A percentile compares a stretch with the other conserved stretches of the same genome.
Conservation (phyloP, 2,888 invertebrate species). For the Eupithecia pulchellata region DNA sequence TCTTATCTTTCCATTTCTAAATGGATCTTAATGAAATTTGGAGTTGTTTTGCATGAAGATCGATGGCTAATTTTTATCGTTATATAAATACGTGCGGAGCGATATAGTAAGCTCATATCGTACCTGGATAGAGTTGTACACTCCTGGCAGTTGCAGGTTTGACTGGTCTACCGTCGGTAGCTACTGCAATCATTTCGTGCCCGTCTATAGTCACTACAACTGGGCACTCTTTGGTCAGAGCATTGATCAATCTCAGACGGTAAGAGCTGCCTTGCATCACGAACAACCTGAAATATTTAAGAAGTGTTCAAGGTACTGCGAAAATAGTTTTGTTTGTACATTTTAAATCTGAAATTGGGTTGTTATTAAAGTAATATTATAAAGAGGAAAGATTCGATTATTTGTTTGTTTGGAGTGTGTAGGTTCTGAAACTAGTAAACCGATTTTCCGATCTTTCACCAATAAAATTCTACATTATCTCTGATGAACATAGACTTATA, state of each 20-base stretch:
- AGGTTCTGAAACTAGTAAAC: too few species aligned
- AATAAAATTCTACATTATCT: too few species aligned
- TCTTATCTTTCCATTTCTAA: not conserved
- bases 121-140: constrained; percentile 81
- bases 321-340: not conserved
- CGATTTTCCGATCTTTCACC: too few species aligned
- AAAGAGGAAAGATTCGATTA: too few species aligned
- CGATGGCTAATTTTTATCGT: not conserved
- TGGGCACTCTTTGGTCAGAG: constrained; percentile 83
- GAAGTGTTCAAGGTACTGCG: not conserved
- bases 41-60: not conserved
- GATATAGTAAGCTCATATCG: not conserved
- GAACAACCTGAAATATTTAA: constrained; percentile 62
- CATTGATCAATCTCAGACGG: constrained; percentile 84
- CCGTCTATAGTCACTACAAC: constrained; percentile 73
- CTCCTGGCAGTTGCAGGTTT: constrained; percentile 70
- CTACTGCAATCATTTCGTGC: constrained; percentile 82
- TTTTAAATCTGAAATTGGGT: not conserved
- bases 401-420: too few species aligned
- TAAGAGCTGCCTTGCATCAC: constrained; percentile 79
- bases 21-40: not conserved
- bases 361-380: too few species aligned
- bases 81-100: not conserved
- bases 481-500: too few species aligned
- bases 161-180: constrained; percentile 81